phyloP scores from a whole-genome alignment of 2,888 invertebrate genomes.

The Adineta ricciae region DNA sequence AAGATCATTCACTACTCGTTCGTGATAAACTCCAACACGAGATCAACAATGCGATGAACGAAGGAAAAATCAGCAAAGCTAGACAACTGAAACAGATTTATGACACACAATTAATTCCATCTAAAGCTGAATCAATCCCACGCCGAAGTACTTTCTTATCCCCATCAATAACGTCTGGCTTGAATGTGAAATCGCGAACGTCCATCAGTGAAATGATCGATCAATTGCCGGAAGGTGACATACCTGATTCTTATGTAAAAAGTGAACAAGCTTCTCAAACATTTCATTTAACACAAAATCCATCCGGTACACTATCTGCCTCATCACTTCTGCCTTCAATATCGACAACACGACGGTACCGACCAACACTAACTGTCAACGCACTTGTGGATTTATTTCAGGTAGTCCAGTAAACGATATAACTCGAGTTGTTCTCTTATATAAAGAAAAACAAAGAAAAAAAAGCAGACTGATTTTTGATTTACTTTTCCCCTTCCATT shows the following conservation, averaged over 20 bases:
- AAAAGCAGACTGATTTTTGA: too few relatives aligned
- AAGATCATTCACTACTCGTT: not conserved
- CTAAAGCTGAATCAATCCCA: not conserved
- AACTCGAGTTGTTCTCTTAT: not conserved
- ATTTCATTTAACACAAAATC: not conserved
- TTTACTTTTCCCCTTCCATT: not conserved
- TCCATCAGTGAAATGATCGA: not conserved
- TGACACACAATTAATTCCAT: not conserved
- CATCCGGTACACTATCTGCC: not conserved
- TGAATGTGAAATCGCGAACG: not conserved
- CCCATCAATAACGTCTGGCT: not conserved
- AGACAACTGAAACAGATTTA: not conserved
- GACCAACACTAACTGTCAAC: not conserved
- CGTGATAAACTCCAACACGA: not conserved
- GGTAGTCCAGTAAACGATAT: not conserved
- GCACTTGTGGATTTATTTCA: not conserved
- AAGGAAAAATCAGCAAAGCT: not conserved
- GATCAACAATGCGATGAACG: not conserved
- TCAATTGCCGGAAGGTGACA: not conserved
- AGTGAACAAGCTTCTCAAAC: not conserved
- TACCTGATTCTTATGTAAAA: not conserved
- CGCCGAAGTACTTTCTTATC: not conserved
- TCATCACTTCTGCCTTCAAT: not conserved
- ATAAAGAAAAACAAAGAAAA: too few relatives aligned
- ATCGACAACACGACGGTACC: not conserved